Evolutionary conservation across 2,113 vertebrate genomes (phyloP).

Genomic region (Arenaria interpres): DNA sequence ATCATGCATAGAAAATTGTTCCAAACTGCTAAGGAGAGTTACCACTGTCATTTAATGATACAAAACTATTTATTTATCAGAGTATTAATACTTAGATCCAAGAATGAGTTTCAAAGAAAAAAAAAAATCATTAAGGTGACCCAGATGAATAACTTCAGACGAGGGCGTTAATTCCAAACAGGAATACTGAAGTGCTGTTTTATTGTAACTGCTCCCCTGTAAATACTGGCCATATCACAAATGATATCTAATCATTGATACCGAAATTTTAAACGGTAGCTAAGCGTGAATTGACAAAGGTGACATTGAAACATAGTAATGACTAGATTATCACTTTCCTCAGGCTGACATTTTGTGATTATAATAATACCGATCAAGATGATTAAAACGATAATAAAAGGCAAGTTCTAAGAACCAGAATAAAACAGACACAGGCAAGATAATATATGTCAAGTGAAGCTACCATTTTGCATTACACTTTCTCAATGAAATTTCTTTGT

Average conservation of each 20-base stretch:
- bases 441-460: background rate
- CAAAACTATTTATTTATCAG: background rate
- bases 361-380: conserved; percentile 71
- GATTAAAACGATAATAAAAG: conserved; percentile 73
- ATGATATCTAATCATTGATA: conserved; percentile 64
- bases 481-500: background rate
- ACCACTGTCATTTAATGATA: background rate
- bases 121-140: background rate
- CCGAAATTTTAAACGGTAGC: conserved; percentile 60
- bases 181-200: conserved; percentile 24
- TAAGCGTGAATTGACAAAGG: conserved; percentile 72
- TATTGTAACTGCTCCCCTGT: conserved; percentile 54
- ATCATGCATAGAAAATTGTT: background rate
- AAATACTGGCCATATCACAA: conserved; percentile 65
- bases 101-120: conserved; percentile 6
- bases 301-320: conserved; percentile 77
- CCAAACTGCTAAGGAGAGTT: background rate
- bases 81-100: conserved; percentile 41
- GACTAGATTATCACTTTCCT: conserved; percentile 69
- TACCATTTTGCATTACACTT: conserved; percentile 2
- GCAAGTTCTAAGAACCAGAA: conserved; percentile 54
- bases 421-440: conserved; percentile 21
- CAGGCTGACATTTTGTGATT: conserved; percentile 76
- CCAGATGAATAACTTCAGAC: background rate
- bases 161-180: background rate